Percentiles rank a stretch among this genome's conserved stretches.
Evolutionary conservation across 1,140 invertebrate genomes (phyloP).

Genomic region (Aricia agestis): DNA sequence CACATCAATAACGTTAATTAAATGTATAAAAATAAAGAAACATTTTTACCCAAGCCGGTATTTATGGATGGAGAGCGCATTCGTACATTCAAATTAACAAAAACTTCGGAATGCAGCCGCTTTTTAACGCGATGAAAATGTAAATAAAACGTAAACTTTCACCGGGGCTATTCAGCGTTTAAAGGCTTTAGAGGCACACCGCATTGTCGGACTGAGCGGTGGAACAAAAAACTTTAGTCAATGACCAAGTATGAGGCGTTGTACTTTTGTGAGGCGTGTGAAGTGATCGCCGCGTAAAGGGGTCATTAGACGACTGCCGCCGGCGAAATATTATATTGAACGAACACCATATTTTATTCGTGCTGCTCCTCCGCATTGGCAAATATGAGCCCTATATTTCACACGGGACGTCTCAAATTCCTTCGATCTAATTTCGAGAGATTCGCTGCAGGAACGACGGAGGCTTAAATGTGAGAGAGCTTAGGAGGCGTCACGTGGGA

Average conservation of each 20-base stretch:
- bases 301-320: neutral
- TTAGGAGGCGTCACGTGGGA: conserved; percentile 34
- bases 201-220: neutral
- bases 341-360: neutral
- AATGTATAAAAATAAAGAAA: neutral
- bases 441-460: neutral
- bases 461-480: conserved; percentile 15
- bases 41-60: neutral
- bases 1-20: neutral
- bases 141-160: neutral
- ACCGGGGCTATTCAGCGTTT: neutral
- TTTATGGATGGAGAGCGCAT: neutral
- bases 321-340: neutral
- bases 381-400: neutral
- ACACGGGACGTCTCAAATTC: neutral
- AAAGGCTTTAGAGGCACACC: neutral
- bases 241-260: conserved; percentile 4
- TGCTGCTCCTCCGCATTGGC: too few species aligned
- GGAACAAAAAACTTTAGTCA: conserved; percentile 7
- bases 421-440: neutral
- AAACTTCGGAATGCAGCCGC: neutral
- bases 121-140: neutral
- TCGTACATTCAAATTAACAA: neutral
- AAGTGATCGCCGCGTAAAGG: neutral
- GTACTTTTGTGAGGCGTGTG: conserved; percentile 5